phyloP scores from a whole-genome alignment of 2,888 invertebrate species.

The Drosophila picticornis region DNA sequence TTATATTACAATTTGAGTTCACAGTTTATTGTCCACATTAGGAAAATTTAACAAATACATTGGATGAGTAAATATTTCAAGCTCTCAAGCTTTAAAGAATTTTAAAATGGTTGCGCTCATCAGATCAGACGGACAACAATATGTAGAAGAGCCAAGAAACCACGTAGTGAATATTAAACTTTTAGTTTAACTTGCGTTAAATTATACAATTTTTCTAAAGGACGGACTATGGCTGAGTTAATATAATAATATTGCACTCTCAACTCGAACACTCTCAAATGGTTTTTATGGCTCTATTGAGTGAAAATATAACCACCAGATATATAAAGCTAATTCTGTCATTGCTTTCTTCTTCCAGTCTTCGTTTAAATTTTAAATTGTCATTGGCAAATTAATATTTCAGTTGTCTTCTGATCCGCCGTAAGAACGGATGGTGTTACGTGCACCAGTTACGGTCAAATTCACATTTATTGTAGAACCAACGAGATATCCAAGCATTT shows the following conservation, averaged over 20 bases:
- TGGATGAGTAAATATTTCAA: neutral
- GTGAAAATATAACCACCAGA: neutral
- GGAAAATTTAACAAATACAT: neutral
- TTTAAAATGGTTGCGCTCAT: neutral
- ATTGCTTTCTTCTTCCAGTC: neutral
- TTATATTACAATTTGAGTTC: neutral
- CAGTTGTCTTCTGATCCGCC: neutral
- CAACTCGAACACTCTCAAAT: neutral
- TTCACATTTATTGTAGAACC: constrained; percentile 96
- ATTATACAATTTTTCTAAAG: neutral
- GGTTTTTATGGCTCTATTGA: neutral
- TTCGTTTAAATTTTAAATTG: neutral
- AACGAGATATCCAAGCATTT: constrained; percentile 91
- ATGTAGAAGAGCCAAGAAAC: neutral
- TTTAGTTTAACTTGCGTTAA: neutral
- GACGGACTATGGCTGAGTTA: neutral
- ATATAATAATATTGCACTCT: too few species aligned
- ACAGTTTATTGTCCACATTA: neutral
- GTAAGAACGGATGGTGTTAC: constrained; percentile 6
- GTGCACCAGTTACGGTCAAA: constrained; percentile 92
- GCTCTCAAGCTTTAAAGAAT: neutral
- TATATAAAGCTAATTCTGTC: neutral
- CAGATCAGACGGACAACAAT: neutral
- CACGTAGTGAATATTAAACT: neutral
- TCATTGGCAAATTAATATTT: neutral